phyloP scores from a whole-genome alignment of 1,140 invertebrate species.

The Calliopsis andreniformis region DNA sequence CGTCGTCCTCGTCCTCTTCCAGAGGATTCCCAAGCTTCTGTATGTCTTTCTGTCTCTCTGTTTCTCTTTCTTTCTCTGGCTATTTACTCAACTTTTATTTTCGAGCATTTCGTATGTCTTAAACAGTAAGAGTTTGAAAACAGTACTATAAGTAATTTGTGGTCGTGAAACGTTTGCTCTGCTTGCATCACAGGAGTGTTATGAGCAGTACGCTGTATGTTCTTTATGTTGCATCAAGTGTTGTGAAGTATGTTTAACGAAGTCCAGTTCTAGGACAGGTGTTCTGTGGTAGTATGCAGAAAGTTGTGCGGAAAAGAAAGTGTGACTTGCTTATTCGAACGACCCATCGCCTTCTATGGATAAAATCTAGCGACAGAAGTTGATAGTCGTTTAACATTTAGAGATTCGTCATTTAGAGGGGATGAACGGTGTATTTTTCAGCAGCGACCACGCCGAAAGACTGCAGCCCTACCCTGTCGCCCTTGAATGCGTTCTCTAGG shows the following conservation, averaged over 20 bases:
- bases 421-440: slow-evolving; percentile 51
- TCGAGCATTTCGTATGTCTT: no score
- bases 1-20: slow-evolving; percentile 10
- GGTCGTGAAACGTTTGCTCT: slow-evolving; percentile 29
- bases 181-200: slow-evolving; percentile 26
- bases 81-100: not conserved
- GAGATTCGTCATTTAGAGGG: not conserved
- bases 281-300: not conserved
- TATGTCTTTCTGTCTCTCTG: slow-evolving; percentile 1
- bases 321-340: not conserved
- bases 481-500: slow-evolving; percentile 89
- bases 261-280: not conserved
- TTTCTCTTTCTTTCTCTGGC: slow-evolving; percentile 17
- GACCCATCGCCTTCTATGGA: no score
- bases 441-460: slow-evolving; percentile 90
- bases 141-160: not conserved
- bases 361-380: no score
- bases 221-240: slow-evolving; percentile 61
- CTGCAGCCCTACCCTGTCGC: slow-evolving; percentile 90
- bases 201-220: slow-evolving; percentile 58
- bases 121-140: no score
- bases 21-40: slow-evolving; percentile 24
- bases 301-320: not conserved
- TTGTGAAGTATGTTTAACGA: not conserved
- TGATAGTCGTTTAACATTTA: no score